These are phyloP conservation scores for Pemphigus obesinymphae DNA, from an alignment of 1,140 invertebrate genomes.

Conservation along the genomic window DNA sequence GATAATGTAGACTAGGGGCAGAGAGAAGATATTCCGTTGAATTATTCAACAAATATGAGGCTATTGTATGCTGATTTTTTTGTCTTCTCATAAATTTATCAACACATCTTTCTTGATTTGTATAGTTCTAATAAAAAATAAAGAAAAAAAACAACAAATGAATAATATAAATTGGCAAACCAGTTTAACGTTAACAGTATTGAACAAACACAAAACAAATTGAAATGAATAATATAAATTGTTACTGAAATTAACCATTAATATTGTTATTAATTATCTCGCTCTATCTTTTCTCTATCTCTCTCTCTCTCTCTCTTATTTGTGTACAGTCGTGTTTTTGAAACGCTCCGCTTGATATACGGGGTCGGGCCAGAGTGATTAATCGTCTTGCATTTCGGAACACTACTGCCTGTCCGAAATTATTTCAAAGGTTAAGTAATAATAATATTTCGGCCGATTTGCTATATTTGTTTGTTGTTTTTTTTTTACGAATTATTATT, in stretches of 20 bases:
- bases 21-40: conserved; percentile 48
- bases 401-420: background rate
- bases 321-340: background rate
- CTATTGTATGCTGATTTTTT: conserved; percentile 38
- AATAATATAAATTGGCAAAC: background rate
- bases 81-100: conserved; percentile 35
- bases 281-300: too few species aligned
- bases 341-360: background rate
- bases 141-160: background rate
- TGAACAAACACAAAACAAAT: background rate
- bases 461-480: too few species aligned
- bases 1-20: conserved; percentile 41
- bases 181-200: background rate
- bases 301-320: too few species aligned
- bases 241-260: background rate
- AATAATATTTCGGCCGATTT: too few species aligned
- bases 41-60: conserved; percentile 38
- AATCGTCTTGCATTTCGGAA: background rate
- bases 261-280: background rate
- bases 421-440: conserved; percentile 8
- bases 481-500: background rate
- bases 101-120: conserved; percentile 4
- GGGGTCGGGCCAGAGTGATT: background rate
- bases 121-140: conserved; percentile 7
- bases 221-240: background rate